phyloP scores from a whole-genome alignment of 2,113 vertebrate species.

The Eubucco bourcierii region DNA sequence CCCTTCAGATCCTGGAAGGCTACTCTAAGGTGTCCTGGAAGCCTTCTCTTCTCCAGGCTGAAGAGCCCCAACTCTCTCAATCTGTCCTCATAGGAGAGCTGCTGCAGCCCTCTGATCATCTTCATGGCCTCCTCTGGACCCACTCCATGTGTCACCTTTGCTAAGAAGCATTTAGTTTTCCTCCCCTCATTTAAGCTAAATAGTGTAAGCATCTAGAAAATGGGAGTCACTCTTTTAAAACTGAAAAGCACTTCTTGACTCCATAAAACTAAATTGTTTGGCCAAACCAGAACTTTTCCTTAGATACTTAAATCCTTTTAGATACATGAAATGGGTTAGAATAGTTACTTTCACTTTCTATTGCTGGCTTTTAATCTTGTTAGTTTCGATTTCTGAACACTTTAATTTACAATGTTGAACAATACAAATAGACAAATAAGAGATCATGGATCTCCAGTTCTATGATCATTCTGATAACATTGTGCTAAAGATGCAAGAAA shows the following conservation, averaged over 20 bases:
- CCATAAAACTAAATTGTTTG: not conserved
- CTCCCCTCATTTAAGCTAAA: not conserved
- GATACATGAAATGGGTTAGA: not conserved
- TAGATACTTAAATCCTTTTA: not conserved
- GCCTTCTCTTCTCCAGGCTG: too few relatives aligned
- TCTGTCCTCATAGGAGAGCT: too few relatives aligned
- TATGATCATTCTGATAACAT: not conserved
- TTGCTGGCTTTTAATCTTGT: not conserved
- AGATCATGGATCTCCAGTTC: not conserved
- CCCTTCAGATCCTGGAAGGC: too few relatives aligned
- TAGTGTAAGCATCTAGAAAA: rapidly evolving
- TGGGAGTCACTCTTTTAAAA: not conserved
- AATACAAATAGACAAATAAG: not conserved
- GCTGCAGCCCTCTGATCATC: too few relatives aligned
- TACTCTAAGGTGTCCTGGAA: too few relatives aligned
- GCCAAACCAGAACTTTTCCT: not conserved
- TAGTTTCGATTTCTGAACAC: not conserved
- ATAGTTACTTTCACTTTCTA: not conserved
- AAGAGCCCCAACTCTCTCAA: too few relatives aligned
- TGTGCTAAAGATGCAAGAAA: not conserved
- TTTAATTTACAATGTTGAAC: not conserved
- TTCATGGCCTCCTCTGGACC: too few relatives aligned
- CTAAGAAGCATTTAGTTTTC: not conserved
- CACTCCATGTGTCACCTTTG: not conserved
- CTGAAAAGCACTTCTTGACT: not conserved